Evolutionary conservation across 2,888 invertebrate genomes (phyloP).

Genomic region (Watsonalla cultraria): DNA sequence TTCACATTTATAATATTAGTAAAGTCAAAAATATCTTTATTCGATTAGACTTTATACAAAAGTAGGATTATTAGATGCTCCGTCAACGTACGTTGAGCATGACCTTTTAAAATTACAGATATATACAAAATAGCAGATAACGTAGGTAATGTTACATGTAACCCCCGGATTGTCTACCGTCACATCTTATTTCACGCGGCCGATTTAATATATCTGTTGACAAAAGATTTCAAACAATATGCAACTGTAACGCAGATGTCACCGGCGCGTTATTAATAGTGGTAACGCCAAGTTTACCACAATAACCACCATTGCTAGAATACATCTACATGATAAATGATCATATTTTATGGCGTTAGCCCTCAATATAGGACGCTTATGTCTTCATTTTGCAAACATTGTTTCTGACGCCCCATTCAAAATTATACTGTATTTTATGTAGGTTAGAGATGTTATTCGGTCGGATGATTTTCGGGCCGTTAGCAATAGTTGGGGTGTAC

Average conservation of each 20-base stretch:
- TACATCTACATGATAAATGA: slow-evolving; percentile 72
- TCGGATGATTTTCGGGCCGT: slow-evolving; percentile 23
- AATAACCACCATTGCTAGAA: slow-evolving; percentile 66
- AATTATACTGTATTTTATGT: slow-evolving; percentile 12
- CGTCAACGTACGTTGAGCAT: too few relatives aligned
- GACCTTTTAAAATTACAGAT: too few relatives aligned
- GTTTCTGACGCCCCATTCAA: slow-evolving; percentile 9
- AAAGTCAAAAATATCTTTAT: too few relatives aligned
- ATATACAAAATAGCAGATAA: too few relatives aligned
- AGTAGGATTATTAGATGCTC: too few relatives aligned
- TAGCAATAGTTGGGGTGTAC: slow-evolving; percentile 52
- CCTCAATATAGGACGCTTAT: slow-evolving; percentile 63
- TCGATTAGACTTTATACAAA: too few relatives aligned
- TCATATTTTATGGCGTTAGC: slow-evolving; percentile 71
- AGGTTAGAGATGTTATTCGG: slow-evolving; percentile 14
- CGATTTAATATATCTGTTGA: slow-evolving; percentile 25
- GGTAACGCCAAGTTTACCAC: slow-evolving; percentile 72
- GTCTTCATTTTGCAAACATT: slow-evolving; percentile 63
- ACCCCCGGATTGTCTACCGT: background rate
- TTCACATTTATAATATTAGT: too few relatives aligned
- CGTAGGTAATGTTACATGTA: too few relatives aligned
- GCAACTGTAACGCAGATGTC: slow-evolving; percentile 62
- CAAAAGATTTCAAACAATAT: slow-evolving; percentile 47
- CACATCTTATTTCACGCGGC: slow-evolving; percentile 33
- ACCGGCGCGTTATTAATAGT: slow-evolving; percentile 61